These are phyloP conservation scores for Cistogaster globosa DNA, from an alignment of 2,888 invertebrate species.

Conservation along the genomic window DNA sequence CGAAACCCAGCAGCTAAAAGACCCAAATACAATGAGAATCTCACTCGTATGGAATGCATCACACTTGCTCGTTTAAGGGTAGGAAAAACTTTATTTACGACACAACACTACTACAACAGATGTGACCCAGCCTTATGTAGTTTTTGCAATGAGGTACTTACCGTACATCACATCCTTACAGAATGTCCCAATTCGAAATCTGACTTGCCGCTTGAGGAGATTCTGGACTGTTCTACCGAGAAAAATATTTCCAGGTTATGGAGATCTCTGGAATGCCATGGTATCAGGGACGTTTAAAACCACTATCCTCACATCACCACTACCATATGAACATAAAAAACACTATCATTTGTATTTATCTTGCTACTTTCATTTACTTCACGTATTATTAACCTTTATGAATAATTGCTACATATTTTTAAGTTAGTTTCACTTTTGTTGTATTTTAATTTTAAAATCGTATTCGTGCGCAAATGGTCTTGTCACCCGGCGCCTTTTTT, in stretches of 20 bases:
- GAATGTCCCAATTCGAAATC: not conserved
- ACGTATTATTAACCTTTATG: too few species aligned
- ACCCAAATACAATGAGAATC: not conserved
- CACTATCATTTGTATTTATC: too few species aligned
- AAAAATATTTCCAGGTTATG: not conserved
- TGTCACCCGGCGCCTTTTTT: not conserved
- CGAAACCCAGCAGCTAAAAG: not conserved
- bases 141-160: not conserved
- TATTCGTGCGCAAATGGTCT: conserved; percentile 1
- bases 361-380: too few species aligned
- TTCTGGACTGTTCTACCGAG: not conserved
- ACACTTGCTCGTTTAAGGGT: not conserved
- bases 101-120: not conserved
- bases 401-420: too few species aligned
- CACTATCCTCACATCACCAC: too few species aligned
- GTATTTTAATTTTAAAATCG: not conserved
- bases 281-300: too few species aligned
- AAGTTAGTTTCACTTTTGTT: too few species aligned
- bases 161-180: not conserved
- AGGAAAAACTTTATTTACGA: not conserved
- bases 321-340: too few species aligned
- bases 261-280: too few species aligned
- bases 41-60: not conserved
- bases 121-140: not conserved
- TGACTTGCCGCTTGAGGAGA: not conserved